Base-by-base conservation (phyloP, 2,888 invertebrate genomes). In the Matsumyia berberina region DNA sequence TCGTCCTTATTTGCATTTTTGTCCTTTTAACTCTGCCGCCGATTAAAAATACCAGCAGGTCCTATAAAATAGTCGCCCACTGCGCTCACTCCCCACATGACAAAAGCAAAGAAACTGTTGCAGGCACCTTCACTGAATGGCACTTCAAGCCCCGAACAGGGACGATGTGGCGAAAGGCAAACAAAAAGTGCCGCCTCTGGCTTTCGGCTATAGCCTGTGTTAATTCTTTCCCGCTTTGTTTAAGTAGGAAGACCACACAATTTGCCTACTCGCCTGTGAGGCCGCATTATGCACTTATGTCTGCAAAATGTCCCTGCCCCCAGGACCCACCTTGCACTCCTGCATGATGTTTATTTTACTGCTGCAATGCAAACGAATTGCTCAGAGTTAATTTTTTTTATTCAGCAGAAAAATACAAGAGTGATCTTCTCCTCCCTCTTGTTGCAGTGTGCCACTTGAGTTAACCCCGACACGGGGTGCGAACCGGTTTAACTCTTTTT, bases 181-280 rank as follows among this genome's bases (percentile, higher is more conserved):
- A 62, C 55, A 69, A 53, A 53, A 60, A 64, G 35, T 42, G 29
- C 70, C 64, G 46, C 64, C 53, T 60, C 51, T 46, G 39, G 67
- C 74, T 74, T 55, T 37, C 42, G 69, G 69, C 55, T 58, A 73
- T 79, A 53, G 67, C 37, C 55, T 74, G 74, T 70, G 53, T 74
- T 58, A 80, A 80, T 80, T 74, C 57, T 49, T 51, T 70, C 39
- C 60, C 29, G 33, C 35, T 57, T 76, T 66, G 44, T 60, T 82
- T 60, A 19, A 69, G 62, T 19, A 35, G 33, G 44, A 29, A 53
- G 19, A 19, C 51, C 31, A 66, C 31, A 66, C 46, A 82, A 66
- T 51, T 60, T 53, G 66, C 53, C 53, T 62, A 39, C 29, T 64
- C 58, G 69, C 44, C 58, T 60, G 46, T 58, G 19, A 46, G 31